phyloP scores from a whole-genome alignment of 2,113 vertebrate genomes.

The Micronycteris hirsuta region DNA sequence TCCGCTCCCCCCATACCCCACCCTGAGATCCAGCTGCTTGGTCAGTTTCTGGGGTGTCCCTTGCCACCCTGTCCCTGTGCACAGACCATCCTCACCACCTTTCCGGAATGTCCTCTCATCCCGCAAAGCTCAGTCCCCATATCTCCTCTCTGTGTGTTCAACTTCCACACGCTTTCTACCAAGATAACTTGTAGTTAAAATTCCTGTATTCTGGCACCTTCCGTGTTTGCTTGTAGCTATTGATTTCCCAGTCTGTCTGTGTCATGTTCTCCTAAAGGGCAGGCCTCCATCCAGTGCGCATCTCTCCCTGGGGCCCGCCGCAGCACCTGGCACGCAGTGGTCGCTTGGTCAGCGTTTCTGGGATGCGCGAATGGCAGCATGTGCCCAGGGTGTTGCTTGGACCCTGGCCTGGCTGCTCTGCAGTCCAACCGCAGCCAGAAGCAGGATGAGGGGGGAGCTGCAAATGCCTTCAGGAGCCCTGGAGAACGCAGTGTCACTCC shows the following conservation, averaged over 20 bases:
- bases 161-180: not conserved
- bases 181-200: not conserved
- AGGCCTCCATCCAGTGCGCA: not conserved
- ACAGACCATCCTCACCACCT: not conserved
- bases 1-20: accelerated
- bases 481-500: not conserved
- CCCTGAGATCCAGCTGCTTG: not conserved
- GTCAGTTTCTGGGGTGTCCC: not conserved
- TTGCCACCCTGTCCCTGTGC: not conserved
- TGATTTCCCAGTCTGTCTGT: not conserved
- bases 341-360: not conserved
- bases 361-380: too few species aligned
- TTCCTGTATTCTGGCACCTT: not conserved
- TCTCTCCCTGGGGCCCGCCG: not conserved
- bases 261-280: not conserved
- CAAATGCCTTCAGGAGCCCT: not conserved
- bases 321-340: accelerated
- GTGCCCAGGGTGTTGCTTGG: not conserved
- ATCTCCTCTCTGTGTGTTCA: not conserved
- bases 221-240: not conserved
- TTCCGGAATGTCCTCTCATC: not conserved
- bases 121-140: accelerated
- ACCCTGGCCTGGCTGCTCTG: not conserved
- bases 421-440: not conserved
- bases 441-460: not conserved